Evolutionary conservation across 1,140 invertebrate species (phyloP), one percentile per base, ranked within the genome.

Genomic region (Tetragonula clypearis): DNA sequence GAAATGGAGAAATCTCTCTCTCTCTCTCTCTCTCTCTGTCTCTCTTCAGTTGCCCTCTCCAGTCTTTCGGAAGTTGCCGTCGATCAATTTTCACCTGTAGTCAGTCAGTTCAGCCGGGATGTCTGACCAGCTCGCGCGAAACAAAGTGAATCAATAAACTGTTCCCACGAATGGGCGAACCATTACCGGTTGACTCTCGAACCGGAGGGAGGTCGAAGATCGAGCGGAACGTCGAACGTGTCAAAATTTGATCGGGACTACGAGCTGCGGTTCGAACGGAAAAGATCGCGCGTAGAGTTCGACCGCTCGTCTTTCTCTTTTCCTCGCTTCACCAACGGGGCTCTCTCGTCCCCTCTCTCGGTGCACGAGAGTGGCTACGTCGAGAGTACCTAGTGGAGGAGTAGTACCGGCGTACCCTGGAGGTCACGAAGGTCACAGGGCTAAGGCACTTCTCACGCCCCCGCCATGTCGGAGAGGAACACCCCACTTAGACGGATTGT

Each of bases 381-480:
- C 85, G 90, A 91, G 90, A 91, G 87, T 86, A 89, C 82, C 86
- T 87, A 87, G 35, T 81, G 90, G 85, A 91, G 82, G 75, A 90
- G 90, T 90, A 91, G 90, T 91, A 87, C 87, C 87, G 87, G 87
- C 85, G 90, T 91, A 90, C 90, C 84, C 88, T 66, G 80, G 84
- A 91, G 92, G 93, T 90, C 91, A 92, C 90, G 91, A 92, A 93
- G 94, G 94, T 94, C 94, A 94, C 93, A 94, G 93, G 94, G 93
- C 93, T 93, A 93, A 94, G 93, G 94, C 93, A 94, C 94, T 95
- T 95, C 94, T 95, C 94, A 95, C 94, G 94, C 94, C 94, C 94
- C 93, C 93, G 92, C 93, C 91, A 92, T 92, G 88, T 92, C 90
- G 85, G 89, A 90, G 92, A 87, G 88, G 91, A 93, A 92, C 90